Conservation (phyloP, 2,888 invertebrate genomes). For the Hemaris fuciformis region DNA sequence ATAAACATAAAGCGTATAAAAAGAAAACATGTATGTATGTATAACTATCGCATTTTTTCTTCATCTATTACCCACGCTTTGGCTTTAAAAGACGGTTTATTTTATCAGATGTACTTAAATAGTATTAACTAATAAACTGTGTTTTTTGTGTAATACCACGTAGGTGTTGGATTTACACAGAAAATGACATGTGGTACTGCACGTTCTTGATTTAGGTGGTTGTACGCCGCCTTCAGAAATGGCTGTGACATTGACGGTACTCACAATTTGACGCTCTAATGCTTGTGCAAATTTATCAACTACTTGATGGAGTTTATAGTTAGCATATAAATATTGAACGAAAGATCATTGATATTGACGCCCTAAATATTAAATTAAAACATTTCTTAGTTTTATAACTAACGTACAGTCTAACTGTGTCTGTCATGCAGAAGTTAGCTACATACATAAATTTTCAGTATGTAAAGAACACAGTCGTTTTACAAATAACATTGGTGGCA, state of each 20-base stretch:
- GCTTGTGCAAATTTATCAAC: slow-evolving; percentile 38
- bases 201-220: background rate
- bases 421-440: background rate
- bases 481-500: slow-evolving; percentile 23
- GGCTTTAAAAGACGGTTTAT: background rate
- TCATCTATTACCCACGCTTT: background rate
- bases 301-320: slow-evolving; percentile 20
- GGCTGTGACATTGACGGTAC: slow-evolving; percentile 46
- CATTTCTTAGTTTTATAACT: background rate
- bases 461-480: slow-evolving; percentile 17
- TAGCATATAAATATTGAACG: slow-evolving; percentile 10
- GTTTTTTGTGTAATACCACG: background rate
- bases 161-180: background rate
- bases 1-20: too few relatives aligned
- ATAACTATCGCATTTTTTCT: background rate
- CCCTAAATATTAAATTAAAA: background rate
- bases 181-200: background rate
- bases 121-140: background rate
- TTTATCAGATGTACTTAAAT: background rate
- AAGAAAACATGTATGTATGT: background rate
- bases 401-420: background rate
- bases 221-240: slow-evolving; percentile 11
- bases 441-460: background rate
- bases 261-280: slow-evolving; percentile 38
- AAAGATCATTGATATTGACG: slow-evolving; percentile 4